Evolutionary conservation across 1,140 invertebrate genomes (phyloP), one percentile per base, ranked within the genome.

Genomic region (Leptopilina boulardi): DNA sequence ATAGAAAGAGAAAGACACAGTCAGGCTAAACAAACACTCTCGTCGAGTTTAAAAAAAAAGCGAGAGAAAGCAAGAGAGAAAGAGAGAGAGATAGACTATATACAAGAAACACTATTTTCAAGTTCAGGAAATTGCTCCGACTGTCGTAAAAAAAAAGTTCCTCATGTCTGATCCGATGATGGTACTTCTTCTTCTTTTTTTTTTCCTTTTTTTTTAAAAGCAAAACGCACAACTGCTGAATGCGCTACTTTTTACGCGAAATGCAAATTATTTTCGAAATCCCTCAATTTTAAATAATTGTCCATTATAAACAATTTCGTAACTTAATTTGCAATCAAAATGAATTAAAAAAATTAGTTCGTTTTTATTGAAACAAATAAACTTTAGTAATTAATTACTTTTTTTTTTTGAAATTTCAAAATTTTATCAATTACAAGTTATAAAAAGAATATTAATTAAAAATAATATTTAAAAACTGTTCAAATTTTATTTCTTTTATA

Each of bases 21-120:
- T 71, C 30, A 34, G 8, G 30, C 13, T 30, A 13, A 26, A 23
- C 59, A 15, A 8, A 18, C 1, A 5, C 42, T 47, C 11, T 47
- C 3, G 1, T 47, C n/a, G 8, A 42, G 41, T 47, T 3, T 47
- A n/a, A 51, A 51, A 10, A 47, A 3, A 47, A 47, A 47, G 8
- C 5, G 34, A n/a, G 2, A 47, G n/a, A 47, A 15, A 42, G 23
- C 10, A 21, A 15, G 15, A 10, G n/a, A 72, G 13, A 23, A 5
- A 71, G 41, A 47, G 38, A 13, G 18, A 41, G 11, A 59, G 23
- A 66, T 10, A 66, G 15, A 66, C 15, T 11, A 44, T 18, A n/a
- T 51, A 66, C 10, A 66, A 30, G 59, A 66, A 66, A 66, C 13
- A 66, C 23, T 66, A 66, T 66, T 66, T 66, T 34, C 59, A 66